phyloP scores from a whole-genome alignment of 2,113 vertebrate species.

The Platichthys flesus region DNA sequence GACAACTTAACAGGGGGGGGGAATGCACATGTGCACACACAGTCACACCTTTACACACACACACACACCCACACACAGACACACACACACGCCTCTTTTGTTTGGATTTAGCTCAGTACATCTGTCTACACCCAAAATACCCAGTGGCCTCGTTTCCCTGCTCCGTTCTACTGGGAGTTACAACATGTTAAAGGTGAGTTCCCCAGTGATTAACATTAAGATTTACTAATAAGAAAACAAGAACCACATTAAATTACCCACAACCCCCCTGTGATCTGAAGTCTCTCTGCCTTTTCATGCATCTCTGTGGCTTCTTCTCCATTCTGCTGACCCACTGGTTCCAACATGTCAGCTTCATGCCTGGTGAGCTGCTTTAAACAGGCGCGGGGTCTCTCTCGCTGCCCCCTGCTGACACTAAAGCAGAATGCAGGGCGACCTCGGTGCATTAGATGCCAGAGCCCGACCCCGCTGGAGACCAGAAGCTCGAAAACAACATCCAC shows the following conservation, averaged over 20 bases:
- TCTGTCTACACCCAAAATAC: slow-evolving; percentile 10
- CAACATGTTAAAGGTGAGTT: slow-evolving; percentile 21
- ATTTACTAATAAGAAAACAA: background rate
- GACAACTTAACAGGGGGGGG: slow-evolving; percentile 44
- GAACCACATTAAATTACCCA: slow-evolving; percentile 34
- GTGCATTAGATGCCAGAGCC: background rate
- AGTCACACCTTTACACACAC: background rate
- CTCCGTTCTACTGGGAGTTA: slow-evolving; percentile 11
- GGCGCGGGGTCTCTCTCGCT: slow-evolving; percentile 25
- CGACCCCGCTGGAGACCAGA: background rate
- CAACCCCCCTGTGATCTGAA: slow-evolving; percentile 37
- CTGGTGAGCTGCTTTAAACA: slow-evolving; percentile 52
- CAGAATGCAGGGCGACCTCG: slow-evolving; percentile 40
- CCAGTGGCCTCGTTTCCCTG: slow-evolving; percentile 9
- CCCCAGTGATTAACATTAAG: slow-evolving; percentile 31
- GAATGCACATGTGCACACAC: background rate
- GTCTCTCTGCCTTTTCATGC: slow-evolving; percentile 53
- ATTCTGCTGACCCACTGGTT: slow-evolving; percentile 79
- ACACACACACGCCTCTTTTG: slow-evolving; percentile 19
- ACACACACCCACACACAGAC: too few relatives aligned
- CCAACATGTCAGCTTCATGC: slow-evolving; percentile 78
- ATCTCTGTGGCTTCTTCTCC: slow-evolving; percentile 56
- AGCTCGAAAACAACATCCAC: too few relatives aligned
- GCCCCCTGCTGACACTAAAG: slow-evolving; percentile 70
- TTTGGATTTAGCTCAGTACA: slow-evolving; percentile 24